A percentile compares a stretch with the other conserved stretches of the same genome.
phyloP scores from a whole-genome alignment of 2,797 vertebrate species.

The Bufotes viridis region DNA sequence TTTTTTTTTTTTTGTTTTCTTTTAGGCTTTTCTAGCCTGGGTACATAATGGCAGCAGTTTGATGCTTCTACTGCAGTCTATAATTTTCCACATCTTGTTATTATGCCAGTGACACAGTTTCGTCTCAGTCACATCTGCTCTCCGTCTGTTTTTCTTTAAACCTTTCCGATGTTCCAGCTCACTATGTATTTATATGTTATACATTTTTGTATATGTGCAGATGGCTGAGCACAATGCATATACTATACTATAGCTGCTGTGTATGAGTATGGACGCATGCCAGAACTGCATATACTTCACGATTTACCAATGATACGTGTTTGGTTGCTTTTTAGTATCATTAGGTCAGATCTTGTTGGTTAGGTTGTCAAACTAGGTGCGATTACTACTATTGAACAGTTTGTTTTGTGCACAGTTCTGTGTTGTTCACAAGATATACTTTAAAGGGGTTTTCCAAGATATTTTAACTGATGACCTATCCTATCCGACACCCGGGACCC shows the following conservation, averaged over 20 bases:
- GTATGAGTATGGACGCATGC: not conserved
- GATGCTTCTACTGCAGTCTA: constrained; percentile 27
- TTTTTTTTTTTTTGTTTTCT: not conserved
- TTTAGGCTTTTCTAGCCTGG: not conserved
- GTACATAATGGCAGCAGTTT: constrained; percentile 34
- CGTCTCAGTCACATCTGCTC: constrained; percentile 48
- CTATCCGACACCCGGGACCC: no score
- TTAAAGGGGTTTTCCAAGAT: no score
- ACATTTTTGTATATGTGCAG: constrained; percentile 31
- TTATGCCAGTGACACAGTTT: constrained; percentile 33
- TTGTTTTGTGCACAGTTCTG: no score
- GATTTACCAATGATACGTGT: not conserved
- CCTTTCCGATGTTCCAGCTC: constrained; percentile 13
- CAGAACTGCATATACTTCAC: not conserved
- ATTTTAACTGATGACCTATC: no score
- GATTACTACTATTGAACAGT: no score
- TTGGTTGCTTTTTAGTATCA: not conserved
- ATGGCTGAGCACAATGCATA: not conserved
- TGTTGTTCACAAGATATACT: no score
- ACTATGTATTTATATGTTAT: constrained; percentile 14
- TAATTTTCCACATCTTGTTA: constrained; percentile 53
- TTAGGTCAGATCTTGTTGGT: not conserved
- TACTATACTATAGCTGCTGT: not conserved
- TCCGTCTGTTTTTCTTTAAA: constrained; percentile 41
- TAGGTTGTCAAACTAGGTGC: not conserved